Base-by-base conservation (phyloP, 2,888 invertebrate genomes). In the Drosophila limbata region DNA sequence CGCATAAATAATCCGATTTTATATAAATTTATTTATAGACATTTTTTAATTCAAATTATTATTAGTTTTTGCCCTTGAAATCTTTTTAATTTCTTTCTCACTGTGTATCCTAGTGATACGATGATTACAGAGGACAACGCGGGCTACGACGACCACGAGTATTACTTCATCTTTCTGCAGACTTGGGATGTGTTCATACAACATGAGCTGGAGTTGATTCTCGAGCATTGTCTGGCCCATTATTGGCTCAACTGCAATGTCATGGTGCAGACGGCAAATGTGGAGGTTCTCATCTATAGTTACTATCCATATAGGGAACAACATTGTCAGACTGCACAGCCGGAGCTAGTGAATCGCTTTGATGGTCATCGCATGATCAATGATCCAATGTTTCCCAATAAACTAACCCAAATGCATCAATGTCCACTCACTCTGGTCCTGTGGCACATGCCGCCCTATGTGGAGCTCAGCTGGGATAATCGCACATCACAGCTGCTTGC, bases 201-300 rank as follows among this genome's bases (percentile, higher is more conserved):
- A 1, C n/a, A 4, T 1, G 77, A 91, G 19, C 63, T 88, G 61
- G 70, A 84, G 42, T 37, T 65, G 3, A 88, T 91, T 13, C 56
- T 91, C 1, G 64, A 90, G 6, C 86, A 91, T 25, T 91, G 91
- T 15, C 44, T 85, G 48, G 47, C 45, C 10, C 42, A 85, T 28
- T 79, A 79, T 5, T 91, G 90, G 87, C 59, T 76, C 21, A 73
- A 91, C 61, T 91, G 91, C 65, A 90, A 88, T 60, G 77, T 91
- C 0, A 90, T 90, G 74, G 66, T 89, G 11, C 90, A 91, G 62
- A 84, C 77, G n/a, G 70, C 77, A 0, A 31, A 69, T 10, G 83
- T 80, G 1, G 87, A 90, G 31, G 62, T 91, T 2, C 60, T 84
- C 10, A 57, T 91, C 11, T 91, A 90, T 15, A 87, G 79, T 4